Percentiles rank a stretch among this genome's conserved stretches.
These are phyloP conservation scores for Thecophora atra DNA, from an alignment of 2,888 invertebrate species.

Conservation along the genomic window DNA sequence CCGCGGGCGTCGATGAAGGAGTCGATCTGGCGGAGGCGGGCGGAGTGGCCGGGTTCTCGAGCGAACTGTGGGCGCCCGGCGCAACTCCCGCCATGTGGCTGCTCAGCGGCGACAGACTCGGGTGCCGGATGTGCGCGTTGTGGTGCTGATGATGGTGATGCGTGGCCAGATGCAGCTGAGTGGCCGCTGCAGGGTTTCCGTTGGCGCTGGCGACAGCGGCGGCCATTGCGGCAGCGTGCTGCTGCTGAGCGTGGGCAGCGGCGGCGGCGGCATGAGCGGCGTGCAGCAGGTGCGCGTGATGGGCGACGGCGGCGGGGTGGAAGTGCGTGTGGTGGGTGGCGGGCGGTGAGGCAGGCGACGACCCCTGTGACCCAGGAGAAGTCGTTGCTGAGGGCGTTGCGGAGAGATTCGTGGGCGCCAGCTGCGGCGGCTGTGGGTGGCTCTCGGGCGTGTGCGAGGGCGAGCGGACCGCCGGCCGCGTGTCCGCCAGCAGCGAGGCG, in stretches of 20 bases:
- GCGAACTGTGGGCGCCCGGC: slow-evolving; percentile 40
- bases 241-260: slow-evolving; percentile 57
- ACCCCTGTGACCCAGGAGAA: slow-evolving; percentile 58
- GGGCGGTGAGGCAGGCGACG: slow-evolving; percentile 53
- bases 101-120: slow-evolving; percentile 40
- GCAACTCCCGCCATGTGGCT: slow-evolving; percentile 40
- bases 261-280: slow-evolving; percentile 58
- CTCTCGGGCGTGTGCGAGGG: slow-evolving; percentile 46
- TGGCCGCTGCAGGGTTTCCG: no score
- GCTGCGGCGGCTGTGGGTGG: slow-evolving; percentile 48
- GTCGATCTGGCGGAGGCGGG: slow-evolving; percentile 54
- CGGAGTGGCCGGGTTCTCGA: slow-evolving; percentile 47
- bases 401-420: slow-evolving; percentile 61
- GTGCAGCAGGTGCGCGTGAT: slow-evolving; percentile 59
- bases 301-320: slow-evolving; percentile 57
- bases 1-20: slow-evolving; percentile 50
- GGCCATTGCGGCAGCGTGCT: slow-evolving; percentile 53
- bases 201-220: slow-evolving; percentile 46
- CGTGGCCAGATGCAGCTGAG: slow-evolving; percentile 35
- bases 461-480: slow-evolving; percentile 71
- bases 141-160: slow-evolving; percentile 40
- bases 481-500: slow-evolving; percentile 85
- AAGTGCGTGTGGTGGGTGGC: slow-evolving; percentile 47
- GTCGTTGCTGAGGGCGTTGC: slow-evolving; percentile 62
- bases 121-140: slow-evolving; percentile 43